Percentiles rank a stretch among this genome's conserved stretches.
Evolutionary conservation across 2,113 vertebrate genomes (phyloP).

Genomic region (Axis porcinus): DNA sequence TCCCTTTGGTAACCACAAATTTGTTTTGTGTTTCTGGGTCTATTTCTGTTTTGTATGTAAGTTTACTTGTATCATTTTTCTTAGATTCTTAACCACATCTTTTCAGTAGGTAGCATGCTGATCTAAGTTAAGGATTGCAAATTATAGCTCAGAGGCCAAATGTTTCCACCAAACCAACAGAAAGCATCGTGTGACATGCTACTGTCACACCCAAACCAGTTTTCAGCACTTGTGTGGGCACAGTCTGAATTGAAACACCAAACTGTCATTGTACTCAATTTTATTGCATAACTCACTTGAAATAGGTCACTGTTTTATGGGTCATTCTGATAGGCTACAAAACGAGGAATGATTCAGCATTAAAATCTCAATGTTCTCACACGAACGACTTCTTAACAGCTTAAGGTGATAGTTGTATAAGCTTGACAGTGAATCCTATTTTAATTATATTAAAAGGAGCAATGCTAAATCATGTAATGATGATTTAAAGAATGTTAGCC

Average conservation of each 20-base stretch:
- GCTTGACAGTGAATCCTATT: conserved; percentile 27
- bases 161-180: not conserved
- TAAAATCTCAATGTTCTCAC: not conserved
- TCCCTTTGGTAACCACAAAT: not conserved
- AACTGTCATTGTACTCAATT: not conserved
- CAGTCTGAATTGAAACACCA: not conserved
- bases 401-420: not conserved
- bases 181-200: not conserved
- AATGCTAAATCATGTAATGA: not conserved
- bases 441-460: conserved; percentile 30
- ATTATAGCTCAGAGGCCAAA: not conserved
- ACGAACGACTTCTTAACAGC: not conserved
- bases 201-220: not conserved
- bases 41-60: not conserved
- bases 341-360: conserved; percentile 8
- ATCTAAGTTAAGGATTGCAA: not conserved
- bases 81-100: not conserved
- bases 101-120: not conserved
- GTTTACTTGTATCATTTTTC: not conserved
- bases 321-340: not conserved
- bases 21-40: not conserved
- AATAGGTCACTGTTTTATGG: not conserved
- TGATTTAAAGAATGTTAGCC: not conserved
- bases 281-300: not conserved
- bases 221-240: not conserved